phyloP scores from a whole-genome alignment of 2,113 vertebrate species.

The Indicator indicator region DNA sequence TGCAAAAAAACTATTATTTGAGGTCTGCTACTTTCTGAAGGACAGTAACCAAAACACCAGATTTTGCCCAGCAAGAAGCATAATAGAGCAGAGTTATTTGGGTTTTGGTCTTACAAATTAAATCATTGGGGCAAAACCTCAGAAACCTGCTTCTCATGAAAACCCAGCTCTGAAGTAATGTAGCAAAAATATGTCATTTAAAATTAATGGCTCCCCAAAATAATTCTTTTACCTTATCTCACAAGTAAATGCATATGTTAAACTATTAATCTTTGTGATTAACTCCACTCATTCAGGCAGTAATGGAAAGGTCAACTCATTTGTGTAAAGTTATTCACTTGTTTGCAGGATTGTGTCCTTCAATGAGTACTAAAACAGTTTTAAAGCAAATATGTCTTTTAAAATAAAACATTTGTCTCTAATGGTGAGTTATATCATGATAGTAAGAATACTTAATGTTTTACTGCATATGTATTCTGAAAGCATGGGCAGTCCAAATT shows the following conservation, averaged over 20 bases:
- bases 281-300: neutral
- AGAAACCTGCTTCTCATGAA: neutral
- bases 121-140: neutral
- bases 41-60: neutral
- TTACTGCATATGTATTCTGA: neutral
- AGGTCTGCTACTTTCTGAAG: neutral
- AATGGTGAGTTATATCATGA: neutral
- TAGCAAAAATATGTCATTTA: neutral
- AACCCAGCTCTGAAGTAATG: neutral
- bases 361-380: neutral
- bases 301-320: neutral
- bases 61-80: neutral
- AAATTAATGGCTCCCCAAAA: neutral
- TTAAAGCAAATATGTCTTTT: neutral
- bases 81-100: neutral
- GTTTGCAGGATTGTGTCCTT: neutral
- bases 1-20: neutral
- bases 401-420: neutral
- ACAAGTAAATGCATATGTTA: neutral
- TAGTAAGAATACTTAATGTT: neutral
- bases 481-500: neutral
- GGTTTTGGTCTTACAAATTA: neutral
- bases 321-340: neutral
- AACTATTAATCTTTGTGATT: slow-evolving; percentile 7
- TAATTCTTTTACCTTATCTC: neutral